Evolutionary conservation across 2,797 vertebrate genomes (phyloP).

Genomic region (Melanotaenia parkinsoni): DNA sequence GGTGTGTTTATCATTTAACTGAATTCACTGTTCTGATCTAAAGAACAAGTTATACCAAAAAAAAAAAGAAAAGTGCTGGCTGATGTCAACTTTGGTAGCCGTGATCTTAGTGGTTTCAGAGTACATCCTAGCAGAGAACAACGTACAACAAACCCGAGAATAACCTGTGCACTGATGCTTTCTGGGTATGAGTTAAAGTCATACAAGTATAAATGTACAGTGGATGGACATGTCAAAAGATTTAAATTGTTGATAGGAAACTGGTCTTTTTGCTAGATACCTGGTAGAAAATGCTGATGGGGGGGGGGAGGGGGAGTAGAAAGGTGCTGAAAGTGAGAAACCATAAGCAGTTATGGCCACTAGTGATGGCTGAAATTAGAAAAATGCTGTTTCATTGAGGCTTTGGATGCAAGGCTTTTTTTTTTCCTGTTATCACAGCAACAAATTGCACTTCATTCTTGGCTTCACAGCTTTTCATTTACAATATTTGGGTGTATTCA

Average conservation of each 20-base stretch:
- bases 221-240: not conserved
- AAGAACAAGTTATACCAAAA: constrained; percentile 45
- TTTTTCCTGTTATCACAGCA: constrained; percentile 42
- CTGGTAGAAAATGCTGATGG: constrained; percentile 7
- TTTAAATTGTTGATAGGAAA: constrained; percentile 22
- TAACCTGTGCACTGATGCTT: constrained; percentile 46
- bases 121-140: constrained; percentile 55
- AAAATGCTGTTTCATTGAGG: constrained; percentile 59
- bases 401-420: constrained; percentile 54
- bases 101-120: constrained; percentile 58
- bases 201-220: not conserved
- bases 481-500: constrained; percentile 62
- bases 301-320: not conserved
- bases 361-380: constrained; percentile 26
- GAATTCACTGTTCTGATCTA: constrained; percentile 52
- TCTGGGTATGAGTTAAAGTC: constrained; percentile 49
- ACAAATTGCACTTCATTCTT: constrained; percentile 77
- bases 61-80: constrained; percentile 61
- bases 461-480: constrained; percentile 76
- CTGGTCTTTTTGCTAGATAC: constrained; percentile 28
- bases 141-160: constrained; percentile 51
- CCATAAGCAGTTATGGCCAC: constrained; percentile 15
- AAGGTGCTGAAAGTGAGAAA: constrained; percentile 19
- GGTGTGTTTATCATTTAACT: constrained; percentile 51
- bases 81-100: constrained; percentile 46